These are phyloP conservation scores for Amiota communis DNA, from an alignment of 2,888 invertebrate genomes.

Conservation along the genomic window DNA sequence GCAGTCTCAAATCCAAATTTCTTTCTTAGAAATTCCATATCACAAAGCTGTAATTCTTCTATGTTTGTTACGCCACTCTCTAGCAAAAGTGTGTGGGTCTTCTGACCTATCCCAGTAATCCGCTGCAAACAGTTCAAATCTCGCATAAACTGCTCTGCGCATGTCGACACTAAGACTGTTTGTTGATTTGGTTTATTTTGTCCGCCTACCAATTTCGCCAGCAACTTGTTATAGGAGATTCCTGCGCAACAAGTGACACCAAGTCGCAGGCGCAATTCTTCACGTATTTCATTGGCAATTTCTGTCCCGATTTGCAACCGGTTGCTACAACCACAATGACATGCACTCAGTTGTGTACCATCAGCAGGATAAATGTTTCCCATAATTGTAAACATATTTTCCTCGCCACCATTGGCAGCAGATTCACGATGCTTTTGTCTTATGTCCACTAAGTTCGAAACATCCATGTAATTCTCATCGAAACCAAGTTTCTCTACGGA, in stretches of 20 bases:
- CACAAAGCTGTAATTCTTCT: slow-evolving; percentile 79
- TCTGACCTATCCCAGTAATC: slow-evolving; percentile 85
- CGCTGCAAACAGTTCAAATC: slow-evolving; percentile 77
- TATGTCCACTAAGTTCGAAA: slow-evolving; percentile 76
- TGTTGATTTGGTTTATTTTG: slow-evolving; percentile 88
- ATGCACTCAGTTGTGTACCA: slow-evolving; percentile 74
- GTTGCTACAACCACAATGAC: slow-evolving; percentile 83
- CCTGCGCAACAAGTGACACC: slow-evolving; percentile 88
- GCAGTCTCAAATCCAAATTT: slow-evolving; percentile 81
- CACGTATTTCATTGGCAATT: slow-evolving; percentile 84
- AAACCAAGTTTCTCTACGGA: slow-evolving; percentile 87
- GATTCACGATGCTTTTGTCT: slow-evolving; percentile 47
- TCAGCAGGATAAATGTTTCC: slow-evolving; percentile 78
- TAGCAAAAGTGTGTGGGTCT: slow-evolving; percentile 79
- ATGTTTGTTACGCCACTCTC: slow-evolving; percentile 80
- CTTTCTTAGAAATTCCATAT: slow-evolving; percentile 77
- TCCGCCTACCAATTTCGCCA: slow-evolving; percentile 85
- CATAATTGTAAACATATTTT: slow-evolving; percentile 59
- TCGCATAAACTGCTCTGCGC: slow-evolving; percentile 79
- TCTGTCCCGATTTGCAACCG: slow-evolving; percentile 81
- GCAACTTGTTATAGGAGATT: slow-evolving; percentile 86
- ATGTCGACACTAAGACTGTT: slow-evolving; percentile 83
- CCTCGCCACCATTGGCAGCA: slow-evolving; percentile 42
- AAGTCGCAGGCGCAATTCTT: slow-evolving; percentile 79
- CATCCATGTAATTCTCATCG: slow-evolving; percentile 90